Conservation (phyloP, 2,797 vertebrate species). For the Prunella strophiata region DNA sequence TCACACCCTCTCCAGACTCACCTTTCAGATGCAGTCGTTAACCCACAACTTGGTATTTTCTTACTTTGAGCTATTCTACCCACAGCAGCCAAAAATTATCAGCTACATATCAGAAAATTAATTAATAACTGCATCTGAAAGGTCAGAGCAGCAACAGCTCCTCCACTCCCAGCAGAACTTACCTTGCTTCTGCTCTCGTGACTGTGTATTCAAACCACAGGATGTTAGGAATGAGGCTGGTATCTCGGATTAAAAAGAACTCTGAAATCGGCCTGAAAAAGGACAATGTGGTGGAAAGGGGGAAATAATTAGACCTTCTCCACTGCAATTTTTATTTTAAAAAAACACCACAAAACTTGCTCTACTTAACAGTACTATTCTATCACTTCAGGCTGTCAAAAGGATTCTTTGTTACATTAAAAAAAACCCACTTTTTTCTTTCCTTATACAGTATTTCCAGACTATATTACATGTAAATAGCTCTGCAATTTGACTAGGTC, state of each 20-base stretch:
- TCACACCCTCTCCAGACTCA: not conserved
- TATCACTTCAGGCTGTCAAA: not conserved
- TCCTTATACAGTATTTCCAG: not conserved
- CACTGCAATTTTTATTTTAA: not conserved
- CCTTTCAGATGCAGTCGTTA: not conserved
- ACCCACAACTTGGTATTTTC: not conserved
- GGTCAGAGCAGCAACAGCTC: not conserved
- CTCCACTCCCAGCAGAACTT: not conserved
- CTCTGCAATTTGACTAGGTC: not conserved
- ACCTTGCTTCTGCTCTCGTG: slow-evolving; percentile 98
- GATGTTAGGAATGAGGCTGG: slow-evolving; percentile 98
- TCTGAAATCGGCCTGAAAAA: slow-evolving; percentile 91
- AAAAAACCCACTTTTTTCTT: not conserved
- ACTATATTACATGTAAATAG: not conserved
- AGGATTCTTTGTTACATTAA: not conserved
- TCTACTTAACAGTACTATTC: not conserved
- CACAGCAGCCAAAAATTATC: not conserved
- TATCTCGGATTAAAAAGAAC: slow-evolving; percentile 98
- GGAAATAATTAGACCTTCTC: not conserved
- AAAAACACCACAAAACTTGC: not conserved
- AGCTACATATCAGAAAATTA: not conserved
- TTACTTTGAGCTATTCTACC: not conserved
- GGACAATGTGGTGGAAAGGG: not conserved
- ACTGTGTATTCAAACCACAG: slow-evolving; percentile 99
- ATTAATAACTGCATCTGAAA: not conserved